These are phyloP conservation scores for Zaprionus inermis DNA, from an alignment of 1,140 invertebrate genomes.

Conservation along the genomic window DNA sequence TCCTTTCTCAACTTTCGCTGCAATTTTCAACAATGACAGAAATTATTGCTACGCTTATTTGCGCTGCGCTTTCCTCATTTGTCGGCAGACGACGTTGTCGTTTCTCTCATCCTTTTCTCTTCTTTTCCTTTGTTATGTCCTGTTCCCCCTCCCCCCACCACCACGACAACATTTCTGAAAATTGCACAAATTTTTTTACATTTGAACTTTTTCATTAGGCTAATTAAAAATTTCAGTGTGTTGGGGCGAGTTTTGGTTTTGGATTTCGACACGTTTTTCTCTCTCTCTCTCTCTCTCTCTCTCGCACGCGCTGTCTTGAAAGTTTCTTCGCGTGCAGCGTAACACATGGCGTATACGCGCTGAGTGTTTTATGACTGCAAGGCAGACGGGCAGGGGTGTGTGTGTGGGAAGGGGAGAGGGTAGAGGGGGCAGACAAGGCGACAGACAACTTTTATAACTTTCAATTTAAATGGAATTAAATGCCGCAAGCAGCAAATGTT, in stretches of 20 bases:
- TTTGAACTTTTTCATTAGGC: slow-evolving; percentile 81
- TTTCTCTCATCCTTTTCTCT: not conserved
- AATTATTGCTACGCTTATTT: slow-evolving; percentile 77
- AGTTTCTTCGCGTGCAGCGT: slow-evolving; percentile 55
- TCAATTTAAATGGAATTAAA: slow-evolving; percentile 44
- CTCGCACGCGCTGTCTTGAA: slow-evolving; percentile 12
- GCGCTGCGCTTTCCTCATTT: slow-evolving; percentile 72
- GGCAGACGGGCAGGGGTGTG: slow-evolving; percentile 13
- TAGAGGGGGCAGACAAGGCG: not conserved
- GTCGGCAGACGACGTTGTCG: slow-evolving; percentile 37
- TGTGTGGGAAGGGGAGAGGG: not conserved
- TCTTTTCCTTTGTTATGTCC: slow-evolving; percentile 36
- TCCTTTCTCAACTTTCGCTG: not conserved
- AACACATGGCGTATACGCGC: slow-evolving; percentile 75
- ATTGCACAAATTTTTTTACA: slow-evolving; percentile 57
- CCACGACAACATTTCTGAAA: slow-evolving; percentile 26
- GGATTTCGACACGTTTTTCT: not conserved
- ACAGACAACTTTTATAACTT: slow-evolving; percentile 48
- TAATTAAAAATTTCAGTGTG: slow-evolving; percentile 68
- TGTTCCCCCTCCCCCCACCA: not conserved
- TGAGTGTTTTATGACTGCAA: slow-evolving; percentile 72
- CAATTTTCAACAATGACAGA: slow-evolving; percentile 58
- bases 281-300: too few species aligned
- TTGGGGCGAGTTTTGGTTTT: slow-evolving; percentile 33
- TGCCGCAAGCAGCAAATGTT: slow-evolving; percentile 15